Conservation (phyloP, 2,888 invertebrate species). For the Empis stercorea region DNA sequence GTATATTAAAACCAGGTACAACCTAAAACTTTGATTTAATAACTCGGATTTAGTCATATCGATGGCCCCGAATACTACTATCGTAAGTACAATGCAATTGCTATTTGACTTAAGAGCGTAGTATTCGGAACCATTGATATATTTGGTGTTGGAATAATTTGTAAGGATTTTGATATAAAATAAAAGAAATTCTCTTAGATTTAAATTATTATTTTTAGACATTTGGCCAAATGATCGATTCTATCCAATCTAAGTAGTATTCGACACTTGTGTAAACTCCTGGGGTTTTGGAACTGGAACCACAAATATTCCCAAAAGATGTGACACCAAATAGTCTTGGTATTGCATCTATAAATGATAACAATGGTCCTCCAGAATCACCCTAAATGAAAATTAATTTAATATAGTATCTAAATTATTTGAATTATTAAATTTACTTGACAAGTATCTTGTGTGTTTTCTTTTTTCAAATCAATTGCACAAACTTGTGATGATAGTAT, state of each 20-base stretch:
- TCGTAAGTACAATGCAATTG: too few species aligned
- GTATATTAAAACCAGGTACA: too few species aligned
- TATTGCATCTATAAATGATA: background rate
- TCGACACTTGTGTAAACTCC: constrained; percentile 15
- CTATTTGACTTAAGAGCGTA: too few species aligned
- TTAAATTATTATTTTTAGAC: background rate
- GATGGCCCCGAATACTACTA: too few species aligned
- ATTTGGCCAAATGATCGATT: constrained; percentile 14
- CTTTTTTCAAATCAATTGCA: background rate
- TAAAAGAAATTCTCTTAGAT: too few species aligned
- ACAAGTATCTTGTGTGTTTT: background rate
- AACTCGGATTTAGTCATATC: too few species aligned
- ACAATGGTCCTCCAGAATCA: background rate
- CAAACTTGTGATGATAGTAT: background rate
- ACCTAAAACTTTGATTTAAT: too few species aligned
- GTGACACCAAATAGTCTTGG: constrained; percentile 16
- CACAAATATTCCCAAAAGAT: constrained; percentile 16
- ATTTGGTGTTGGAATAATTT: too few species aligned
- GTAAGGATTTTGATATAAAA: too few species aligned
- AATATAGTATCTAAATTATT: too few species aligned
- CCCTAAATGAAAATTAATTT: background rate
- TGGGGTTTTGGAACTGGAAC: constrained; percentile 11
- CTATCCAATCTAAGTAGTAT: constrained; percentile 15
- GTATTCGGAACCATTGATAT: too few species aligned
- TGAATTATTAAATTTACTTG: background rate